Evolutionary conservation across 2,888 invertebrate species (phyloP).

Genomic region (Caradrina clavipalpis): DNA sequence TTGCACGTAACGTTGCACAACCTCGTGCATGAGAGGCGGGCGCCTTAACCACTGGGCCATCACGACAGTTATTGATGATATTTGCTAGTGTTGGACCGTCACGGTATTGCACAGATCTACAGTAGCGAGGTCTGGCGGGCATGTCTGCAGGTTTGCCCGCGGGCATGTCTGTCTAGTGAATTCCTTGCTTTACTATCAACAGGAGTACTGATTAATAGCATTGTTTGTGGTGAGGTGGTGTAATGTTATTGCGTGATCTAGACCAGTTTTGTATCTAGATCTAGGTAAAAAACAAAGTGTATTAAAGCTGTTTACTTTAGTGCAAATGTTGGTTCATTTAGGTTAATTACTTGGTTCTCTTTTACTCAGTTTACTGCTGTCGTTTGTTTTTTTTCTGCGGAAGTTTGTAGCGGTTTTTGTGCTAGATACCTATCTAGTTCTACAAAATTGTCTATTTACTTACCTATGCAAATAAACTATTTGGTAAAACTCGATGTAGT

Average conservation of each 20-base stretch:
- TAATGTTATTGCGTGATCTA: constrained; percentile 35
- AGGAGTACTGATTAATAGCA: constrained; percentile 39
- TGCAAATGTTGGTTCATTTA: constrained; percentile 33
- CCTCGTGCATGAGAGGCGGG: no score
- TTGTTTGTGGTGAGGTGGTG: constrained; percentile 36
- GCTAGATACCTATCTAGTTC: background rate
- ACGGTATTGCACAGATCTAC: no score
- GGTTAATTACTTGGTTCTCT: constrained; percentile 33
- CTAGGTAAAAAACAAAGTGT: constrained; percentile 12
- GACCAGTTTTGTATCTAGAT: constrained; percentile 13
- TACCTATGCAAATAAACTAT: background rate
- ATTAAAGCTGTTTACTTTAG: constrained; percentile 18
- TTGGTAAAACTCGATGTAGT: background rate
- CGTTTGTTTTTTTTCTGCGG: background rate
- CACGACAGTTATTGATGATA: no score
- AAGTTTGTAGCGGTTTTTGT: constrained; percentile 4
- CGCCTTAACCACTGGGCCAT: no score
- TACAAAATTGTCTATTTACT: no score
- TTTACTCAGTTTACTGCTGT: background rate
- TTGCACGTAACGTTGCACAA: no score
- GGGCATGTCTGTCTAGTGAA: no score
- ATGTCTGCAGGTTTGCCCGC: no score
- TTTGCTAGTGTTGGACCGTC: no score
- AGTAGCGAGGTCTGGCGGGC: no score
- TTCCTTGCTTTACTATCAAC: constrained; percentile 26